Conservation (phyloP, 2,797 vertebrate genomes). For the Spinibarbus caldwelli region DNA sequence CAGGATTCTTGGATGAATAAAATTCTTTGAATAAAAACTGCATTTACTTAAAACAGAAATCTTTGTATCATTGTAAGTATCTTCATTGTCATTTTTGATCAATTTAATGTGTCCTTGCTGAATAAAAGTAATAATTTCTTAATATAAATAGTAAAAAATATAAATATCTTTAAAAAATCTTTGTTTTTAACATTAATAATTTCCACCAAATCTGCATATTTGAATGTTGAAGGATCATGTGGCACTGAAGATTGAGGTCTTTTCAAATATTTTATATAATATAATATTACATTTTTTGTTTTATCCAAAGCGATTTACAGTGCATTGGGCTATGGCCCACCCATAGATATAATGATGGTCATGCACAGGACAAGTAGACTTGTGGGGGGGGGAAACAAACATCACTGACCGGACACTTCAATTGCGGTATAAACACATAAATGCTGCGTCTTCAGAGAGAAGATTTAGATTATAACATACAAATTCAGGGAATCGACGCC, state of each 20-base stretch:
- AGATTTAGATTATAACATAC: conserved; percentile 40
- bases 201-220: background rate
- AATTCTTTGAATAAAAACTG: background rate
- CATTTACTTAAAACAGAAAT: background rate
- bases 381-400: conserved; percentile 29
- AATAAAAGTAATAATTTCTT: background rate
- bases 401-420: conserved; percentile 15
- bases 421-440: conserved; percentile 12
- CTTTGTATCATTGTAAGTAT: background rate
- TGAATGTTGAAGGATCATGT: background rate
- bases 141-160: background rate
- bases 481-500: conserved; percentile 40
- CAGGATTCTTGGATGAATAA: background rate
- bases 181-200: background rate
- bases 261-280: too few species aligned
- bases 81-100: background rate
- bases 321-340: background rate
- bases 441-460: background rate
- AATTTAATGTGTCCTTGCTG: background rate
- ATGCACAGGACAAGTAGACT: background rate
- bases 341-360: background rate
- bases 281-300: too few species aligned
- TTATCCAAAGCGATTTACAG: background rate
- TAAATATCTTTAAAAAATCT: background rate
- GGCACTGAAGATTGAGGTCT: background rate